Base-by-base conservation (phyloP, 2,797 vertebrate genomes). In the Petrocephalus schoutedeni region DNA sequence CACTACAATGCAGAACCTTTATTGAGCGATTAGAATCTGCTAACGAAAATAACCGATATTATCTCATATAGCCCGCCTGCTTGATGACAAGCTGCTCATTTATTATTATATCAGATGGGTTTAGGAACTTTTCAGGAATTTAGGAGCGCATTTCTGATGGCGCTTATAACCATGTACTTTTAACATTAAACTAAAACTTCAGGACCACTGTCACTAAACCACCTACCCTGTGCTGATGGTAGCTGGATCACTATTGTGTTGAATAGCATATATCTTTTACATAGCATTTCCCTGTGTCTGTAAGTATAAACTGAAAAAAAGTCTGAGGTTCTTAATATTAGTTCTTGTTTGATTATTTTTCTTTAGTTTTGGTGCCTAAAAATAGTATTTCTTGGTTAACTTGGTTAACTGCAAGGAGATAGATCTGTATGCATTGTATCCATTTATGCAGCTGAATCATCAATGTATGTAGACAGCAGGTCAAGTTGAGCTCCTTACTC, bases 1-100 rank as follows among this genome's bases (percentile, higher is more conserved):
- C 58, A 89, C 92, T 91, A 71, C 41, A 58, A 32, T 58, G 19
- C 54, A 85, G 45, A 36, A 7, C 45, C 87, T 58, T 88, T 21
- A 91, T 71, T 61, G 10, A 88, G 14, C 83, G 6, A 85, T 84
- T 84, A 84, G 80, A 84, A 84, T 84, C 80, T 84, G 80, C 80
- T 16, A 23, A 84, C 80, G n/a, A 54, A 84, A 84, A 84, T 54
- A 84, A 54, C 51, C 21, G 21, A 54, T 84, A 23, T 84, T 53
- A 84, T 84, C 80, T 23, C 23, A 10, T 84, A 84, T 54, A 54
- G 5, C 80, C 21, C 21, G 9, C 12, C 21, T 84, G 80, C 51
- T 41, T 84, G 80, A 23, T 84, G 45, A 84, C n/a, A 54, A 21
- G 80, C 54, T 49, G 49, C 41, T 53, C 49, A 12, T 83, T 84